Conservation (phyloP, 2,888 invertebrate genomes). For the Hirtodrosophila confusa region DNA sequence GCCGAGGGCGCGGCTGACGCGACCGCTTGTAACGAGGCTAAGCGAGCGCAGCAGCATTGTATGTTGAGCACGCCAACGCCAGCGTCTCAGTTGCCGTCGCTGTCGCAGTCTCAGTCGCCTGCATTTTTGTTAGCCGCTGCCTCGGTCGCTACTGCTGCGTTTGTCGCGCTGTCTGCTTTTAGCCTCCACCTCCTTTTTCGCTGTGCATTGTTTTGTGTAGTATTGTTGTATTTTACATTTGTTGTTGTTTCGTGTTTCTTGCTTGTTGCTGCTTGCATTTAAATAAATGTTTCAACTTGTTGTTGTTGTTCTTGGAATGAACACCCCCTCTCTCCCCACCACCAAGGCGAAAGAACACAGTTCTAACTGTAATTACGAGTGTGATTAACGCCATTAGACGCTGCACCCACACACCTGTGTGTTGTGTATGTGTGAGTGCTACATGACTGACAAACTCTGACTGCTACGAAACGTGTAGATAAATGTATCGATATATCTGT, state of each 20-base stretch:
- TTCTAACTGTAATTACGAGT: slow-evolving; percentile 46
- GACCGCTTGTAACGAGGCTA: slow-evolving; percentile 75
- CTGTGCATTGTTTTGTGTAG: slow-evolving; percentile 72
- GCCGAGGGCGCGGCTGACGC: slow-evolving; percentile 71
- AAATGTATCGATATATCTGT: too few species aligned
- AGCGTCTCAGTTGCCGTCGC: slow-evolving; percentile 29
- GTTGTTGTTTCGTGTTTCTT: slow-evolving; percentile 20
- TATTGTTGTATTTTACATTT: slow-evolving; percentile 59
- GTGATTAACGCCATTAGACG: slow-evolving; percentile 26
- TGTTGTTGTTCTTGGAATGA: slow-evolving; percentile 2
- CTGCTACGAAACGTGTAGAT: too few species aligned
- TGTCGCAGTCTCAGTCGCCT: slow-evolving; percentile 42
- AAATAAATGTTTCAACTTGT: slow-evolving; percentile 37
- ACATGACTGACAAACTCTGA: too few species aligned
- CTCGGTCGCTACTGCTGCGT: slow-evolving; percentile 8
- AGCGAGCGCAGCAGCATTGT: slow-evolving; percentile 43
- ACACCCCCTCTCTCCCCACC: neutral
- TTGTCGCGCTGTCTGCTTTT: slow-evolving; percentile 68
- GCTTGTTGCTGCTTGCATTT: slow-evolving; percentile 32
- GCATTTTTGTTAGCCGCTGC: slow-evolving; percentile 53
- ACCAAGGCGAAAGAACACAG: neutral
- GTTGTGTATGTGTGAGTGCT: neutral
- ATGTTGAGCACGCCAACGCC: slow-evolving; percentile 34
- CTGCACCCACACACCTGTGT: too few species aligned
- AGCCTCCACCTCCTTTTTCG: slow-evolving; percentile 78